Conservation (phyloP, 2,797 vertebrate genomes). For the Myotis pilosus region DNA sequence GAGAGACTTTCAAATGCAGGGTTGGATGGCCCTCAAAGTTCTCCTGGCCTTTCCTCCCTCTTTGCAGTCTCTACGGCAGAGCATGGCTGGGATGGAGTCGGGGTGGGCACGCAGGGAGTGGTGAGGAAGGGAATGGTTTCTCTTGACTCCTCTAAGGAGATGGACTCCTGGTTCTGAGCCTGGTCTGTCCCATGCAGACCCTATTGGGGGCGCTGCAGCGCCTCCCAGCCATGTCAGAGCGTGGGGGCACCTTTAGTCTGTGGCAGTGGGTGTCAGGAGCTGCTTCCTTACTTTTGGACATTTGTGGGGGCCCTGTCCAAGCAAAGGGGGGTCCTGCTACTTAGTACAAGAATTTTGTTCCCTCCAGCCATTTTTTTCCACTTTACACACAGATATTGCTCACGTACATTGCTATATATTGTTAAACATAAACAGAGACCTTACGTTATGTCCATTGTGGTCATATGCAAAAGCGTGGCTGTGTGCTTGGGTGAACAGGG, state of each 20-base stretch:
- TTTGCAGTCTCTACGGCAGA: neutral
- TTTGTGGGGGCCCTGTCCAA: neutral
- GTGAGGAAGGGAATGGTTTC: neutral
- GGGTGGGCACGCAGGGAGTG: no score
- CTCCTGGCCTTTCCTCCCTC: neutral
- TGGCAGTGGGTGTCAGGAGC: neutral
- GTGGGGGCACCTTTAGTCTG: neutral
- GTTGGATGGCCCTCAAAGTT: neutral
- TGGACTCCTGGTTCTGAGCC: neutral
- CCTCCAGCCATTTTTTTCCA: constrained; percentile 59
- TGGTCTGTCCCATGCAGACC: neutral
- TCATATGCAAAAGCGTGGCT: constrained; percentile 86
- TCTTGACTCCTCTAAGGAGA: neutral
- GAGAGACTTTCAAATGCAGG: neutral
- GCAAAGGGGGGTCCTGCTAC: neutral
- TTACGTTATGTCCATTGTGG: constrained; percentile 87
- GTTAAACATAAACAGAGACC: constrained; percentile 86
- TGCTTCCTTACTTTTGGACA: neutral
- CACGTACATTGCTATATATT: constrained; percentile 74
- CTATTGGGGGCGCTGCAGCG: neutral
- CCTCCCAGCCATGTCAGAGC: neutral
- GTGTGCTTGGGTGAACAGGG: constrained; percentile 85
- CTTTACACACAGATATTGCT: constrained; percentile 64
- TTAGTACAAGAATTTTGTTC: constrained; percentile 21
- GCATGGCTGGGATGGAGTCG: neutral